A percentile compares a stretch with the other conserved stretches of the same genome.
Evolutionary conservation across 2,113 vertebrate species (phyloP).

Genomic region (Chloroceryle aenea): DNA sequence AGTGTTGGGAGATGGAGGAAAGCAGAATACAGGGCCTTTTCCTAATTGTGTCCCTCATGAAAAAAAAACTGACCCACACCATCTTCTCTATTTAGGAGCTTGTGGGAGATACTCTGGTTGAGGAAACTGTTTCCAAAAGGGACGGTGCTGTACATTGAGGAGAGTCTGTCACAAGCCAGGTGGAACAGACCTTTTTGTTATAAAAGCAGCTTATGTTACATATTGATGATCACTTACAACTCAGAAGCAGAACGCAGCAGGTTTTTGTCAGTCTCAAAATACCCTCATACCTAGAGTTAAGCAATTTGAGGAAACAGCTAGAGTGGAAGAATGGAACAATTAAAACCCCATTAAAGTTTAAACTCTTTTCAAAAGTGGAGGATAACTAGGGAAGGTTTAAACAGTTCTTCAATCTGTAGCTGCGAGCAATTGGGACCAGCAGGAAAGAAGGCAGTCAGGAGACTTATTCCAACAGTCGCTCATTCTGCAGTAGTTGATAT

Average conservation of each 20-base stretch:
- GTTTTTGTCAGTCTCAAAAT: background rate
- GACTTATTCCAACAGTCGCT: background rate
- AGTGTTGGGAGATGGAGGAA: background rate
- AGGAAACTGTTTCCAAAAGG: background rate
- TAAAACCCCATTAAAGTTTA: conserved; percentile 51
- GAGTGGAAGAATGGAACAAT: conserved; percentile 31
- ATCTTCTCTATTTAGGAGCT: background rate
- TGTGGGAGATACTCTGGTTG: background rate
- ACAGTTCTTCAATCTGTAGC: background rate
- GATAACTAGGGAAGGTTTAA: conserved; percentile 16
- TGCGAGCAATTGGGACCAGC: background rate
- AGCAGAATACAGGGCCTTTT: background rate
- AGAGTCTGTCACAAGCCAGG: background rate
- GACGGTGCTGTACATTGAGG: background rate
- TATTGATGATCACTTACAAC: background rate
- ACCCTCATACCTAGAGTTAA: background rate
- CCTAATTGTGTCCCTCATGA: background rate
- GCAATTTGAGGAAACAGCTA: background rate
- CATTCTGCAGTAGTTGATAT: background rate
- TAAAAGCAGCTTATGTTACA: background rate
- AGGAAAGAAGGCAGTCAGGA: background rate
- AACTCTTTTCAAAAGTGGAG: background rate
- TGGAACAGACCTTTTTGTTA: background rate
- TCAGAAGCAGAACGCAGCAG: background rate
- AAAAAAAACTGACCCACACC: background rate